Evolutionary conservation across 2,113 vertebrate species (phyloP).

Genomic region (Cynopterus brachyotis): DNA sequence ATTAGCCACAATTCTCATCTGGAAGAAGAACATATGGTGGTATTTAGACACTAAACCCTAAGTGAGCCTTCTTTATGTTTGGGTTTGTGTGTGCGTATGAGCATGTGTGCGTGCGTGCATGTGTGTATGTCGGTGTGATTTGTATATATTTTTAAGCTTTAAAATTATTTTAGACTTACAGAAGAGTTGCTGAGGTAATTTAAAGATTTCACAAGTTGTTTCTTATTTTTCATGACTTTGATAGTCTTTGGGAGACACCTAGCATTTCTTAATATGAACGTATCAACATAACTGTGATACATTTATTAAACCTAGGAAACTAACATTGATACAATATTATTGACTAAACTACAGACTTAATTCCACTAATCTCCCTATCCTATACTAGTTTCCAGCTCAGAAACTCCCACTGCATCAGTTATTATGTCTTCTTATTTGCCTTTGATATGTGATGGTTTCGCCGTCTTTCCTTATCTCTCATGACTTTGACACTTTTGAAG

Average conservation of each 20-base stretch:
- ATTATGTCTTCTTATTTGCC: background rate
- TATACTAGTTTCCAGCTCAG: background rate
- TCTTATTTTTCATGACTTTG: no score
- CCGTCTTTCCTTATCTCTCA: background rate
- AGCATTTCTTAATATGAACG: background rate
- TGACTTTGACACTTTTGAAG: background rate
- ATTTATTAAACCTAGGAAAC: background rate
- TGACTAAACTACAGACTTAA: background rate
- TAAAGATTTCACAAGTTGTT: background rate
- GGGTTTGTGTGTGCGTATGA: no score
- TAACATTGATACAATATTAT: background rate
- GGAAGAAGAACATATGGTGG: background rate
- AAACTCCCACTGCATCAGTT: background rate
- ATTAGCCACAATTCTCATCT: background rate
- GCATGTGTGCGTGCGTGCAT: background rate
- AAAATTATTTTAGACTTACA: background rate
- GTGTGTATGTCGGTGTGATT: background rate
- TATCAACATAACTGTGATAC: background rate
- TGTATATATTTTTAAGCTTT: background rate
- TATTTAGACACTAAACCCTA: background rate
- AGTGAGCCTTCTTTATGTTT: background rate
- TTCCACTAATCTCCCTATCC: background rate
- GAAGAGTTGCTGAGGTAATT: background rate
- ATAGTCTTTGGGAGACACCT: background rate
- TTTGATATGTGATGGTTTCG: background rate